A percentile compares a stretch with the other conserved stretches of the same genome.
These are phyloP conservation scores for Drosophila sturtevanti DNA, from an alignment of 1,140 invertebrate species.

Conservation along the genomic window DNA sequence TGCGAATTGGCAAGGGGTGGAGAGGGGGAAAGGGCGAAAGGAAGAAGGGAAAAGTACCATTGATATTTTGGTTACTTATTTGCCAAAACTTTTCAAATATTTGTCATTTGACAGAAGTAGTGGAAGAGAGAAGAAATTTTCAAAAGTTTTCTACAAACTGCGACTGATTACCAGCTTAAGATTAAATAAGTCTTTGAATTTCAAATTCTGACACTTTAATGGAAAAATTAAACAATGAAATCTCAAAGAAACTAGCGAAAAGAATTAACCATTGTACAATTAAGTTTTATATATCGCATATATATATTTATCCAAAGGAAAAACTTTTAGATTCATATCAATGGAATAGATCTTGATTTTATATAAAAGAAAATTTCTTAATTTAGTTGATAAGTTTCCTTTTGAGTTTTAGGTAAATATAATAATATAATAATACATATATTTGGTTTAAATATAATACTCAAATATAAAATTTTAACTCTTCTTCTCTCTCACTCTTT, in stretches of 20 bases:
- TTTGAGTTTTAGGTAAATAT: no score
- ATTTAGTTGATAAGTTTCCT: no score
- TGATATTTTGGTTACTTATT: conserved; percentile 55
- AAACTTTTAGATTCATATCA: no score
- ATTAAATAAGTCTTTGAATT: background rate
- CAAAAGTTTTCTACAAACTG: background rate
- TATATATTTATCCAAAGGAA: no score
- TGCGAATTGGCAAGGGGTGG: conserved; percentile 50
- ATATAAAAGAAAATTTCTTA: no score
- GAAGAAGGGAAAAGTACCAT: background rate
- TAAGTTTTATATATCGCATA: no score
- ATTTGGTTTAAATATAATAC: no score
- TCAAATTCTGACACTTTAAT: conserved; percentile 1
- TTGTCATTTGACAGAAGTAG: background rate
- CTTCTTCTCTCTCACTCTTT: no score
- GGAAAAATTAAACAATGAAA: background rate
- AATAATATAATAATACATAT: no score
- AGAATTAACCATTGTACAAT: no score
- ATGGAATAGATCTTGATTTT: no score
- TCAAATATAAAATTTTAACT: no score
- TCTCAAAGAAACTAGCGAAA: background rate
- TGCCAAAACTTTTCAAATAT: conserved; percentile 28
- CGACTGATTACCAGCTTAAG: conserved; percentile 8
- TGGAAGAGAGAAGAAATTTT: background rate
- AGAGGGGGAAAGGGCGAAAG: background rate